phyloP scores from a whole-genome alignment of 2,797 vertebrate genomes.

The Protonibea diacanthus region DNA sequence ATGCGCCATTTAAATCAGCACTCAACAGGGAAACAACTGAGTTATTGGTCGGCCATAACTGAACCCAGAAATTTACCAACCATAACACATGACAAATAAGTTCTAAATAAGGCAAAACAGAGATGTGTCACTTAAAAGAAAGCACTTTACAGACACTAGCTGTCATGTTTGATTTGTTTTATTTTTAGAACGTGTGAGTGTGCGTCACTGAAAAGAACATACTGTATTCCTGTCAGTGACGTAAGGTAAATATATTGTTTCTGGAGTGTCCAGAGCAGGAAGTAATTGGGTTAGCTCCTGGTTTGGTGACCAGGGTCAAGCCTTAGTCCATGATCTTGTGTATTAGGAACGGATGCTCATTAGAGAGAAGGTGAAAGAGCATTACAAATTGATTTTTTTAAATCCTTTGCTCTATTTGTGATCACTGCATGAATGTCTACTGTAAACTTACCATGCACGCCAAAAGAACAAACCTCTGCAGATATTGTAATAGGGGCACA shows the following conservation, averaged over 20 bases:
- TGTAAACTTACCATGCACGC: not conserved
- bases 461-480: not conserved
- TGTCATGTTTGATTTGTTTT: not conserved
- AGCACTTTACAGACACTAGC: not conserved
- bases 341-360: slow-evolving; percentile 72
- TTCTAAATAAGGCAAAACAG: slow-evolving; percentile 2
- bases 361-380: slow-evolving; percentile 53
- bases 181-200: not conserved
- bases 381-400: slow-evolving; percentile 41
- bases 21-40: not conserved
- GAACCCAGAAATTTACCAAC: slow-evolving; percentile 3
- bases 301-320: slow-evolving; percentile 63
- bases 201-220: not conserved
- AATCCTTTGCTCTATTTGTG: slow-evolving; percentile 44
- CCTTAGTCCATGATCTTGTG: slow-evolving; percentile 68
- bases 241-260: slow-evolving; percentile 23
- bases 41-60: not conserved
- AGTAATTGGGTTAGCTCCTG: slow-evolving; percentile 65
- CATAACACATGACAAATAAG: not conserved
- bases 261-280: slow-evolving; percentile 24
- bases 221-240: not conserved
- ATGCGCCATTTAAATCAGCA: slow-evolving; percentile 20
- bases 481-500: not conserved
- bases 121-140: slow-evolving; percentile 8
- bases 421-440: slow-evolving; percentile 18